A percentile compares a stretch with the other conserved stretches of the same genome.
Evolutionary conservation across 23 tunicate species (phyloP).

Genomic region (Halocynthia aurantium): DNA sequence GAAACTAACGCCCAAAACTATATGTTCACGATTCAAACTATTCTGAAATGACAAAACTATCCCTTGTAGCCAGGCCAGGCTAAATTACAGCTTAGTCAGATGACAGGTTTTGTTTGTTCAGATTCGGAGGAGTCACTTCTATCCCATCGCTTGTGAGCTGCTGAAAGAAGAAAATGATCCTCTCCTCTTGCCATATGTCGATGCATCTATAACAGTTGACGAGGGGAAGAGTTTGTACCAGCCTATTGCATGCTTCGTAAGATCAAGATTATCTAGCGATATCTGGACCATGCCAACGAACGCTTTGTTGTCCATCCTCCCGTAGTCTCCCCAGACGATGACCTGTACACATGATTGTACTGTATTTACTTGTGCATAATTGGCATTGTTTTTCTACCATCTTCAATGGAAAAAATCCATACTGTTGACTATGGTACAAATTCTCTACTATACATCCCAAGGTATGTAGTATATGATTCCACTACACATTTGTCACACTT

Average conservation of each 20-base stretch:
- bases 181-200: slow-evolving; percentile 8
- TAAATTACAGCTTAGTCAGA: too few species aligned
- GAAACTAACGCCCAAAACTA: too few species aligned
- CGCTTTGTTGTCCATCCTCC: slow-evolving; percentile 81
- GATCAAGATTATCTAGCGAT: slow-evolving; percentile 36
- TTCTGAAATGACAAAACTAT: too few species aligned
- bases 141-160: not conserved
- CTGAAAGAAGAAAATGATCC: slow-evolving; percentile 18
- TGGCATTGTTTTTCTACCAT: too few species aligned
- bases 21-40: too few species aligned
- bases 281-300: slow-evolving; percentile 88
- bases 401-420: too few species aligned
- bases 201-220: slow-evolving; percentile 44
- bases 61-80: too few species aligned
- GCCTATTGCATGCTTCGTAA: slow-evolving; percentile 29
- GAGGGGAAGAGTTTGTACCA: slow-evolving; percentile 83
- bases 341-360: slow-evolving; percentile 42
- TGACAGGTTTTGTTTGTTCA: too few species aligned
- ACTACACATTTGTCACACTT: not conserved
- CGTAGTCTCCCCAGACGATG: slow-evolving; percentile 83
- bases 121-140: too few species aligned
- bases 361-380: too few species aligned
- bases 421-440: too few species aligned
- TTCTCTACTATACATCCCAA: not conserved
- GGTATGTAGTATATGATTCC: too few species aligned